A percentile compares a stretch with the other conserved stretches of the same genome.
phyloP scores from a whole-genome alignment of 2,888 invertebrate species.

The Julus scandinavius region DNA sequence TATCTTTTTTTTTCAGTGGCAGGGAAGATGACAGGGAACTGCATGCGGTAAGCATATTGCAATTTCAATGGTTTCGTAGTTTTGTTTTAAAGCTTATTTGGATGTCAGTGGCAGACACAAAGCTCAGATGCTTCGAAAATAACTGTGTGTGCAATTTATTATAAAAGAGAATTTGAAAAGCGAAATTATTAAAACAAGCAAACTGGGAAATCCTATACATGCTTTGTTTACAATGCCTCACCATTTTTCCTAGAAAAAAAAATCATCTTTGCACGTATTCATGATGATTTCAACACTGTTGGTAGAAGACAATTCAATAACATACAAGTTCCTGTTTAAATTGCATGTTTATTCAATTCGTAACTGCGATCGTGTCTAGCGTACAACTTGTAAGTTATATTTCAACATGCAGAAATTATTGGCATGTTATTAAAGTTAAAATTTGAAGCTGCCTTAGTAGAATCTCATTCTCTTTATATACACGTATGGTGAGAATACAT shows the following conservation, averaged over 20 bases:
- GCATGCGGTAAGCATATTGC: neutral
- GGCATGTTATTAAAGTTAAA: too few species aligned
- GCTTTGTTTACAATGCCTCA: neutral
- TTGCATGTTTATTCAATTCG: neutral
- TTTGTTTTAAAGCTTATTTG: neutral
- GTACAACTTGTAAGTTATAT: too few species aligned
- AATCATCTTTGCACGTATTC: neutral
- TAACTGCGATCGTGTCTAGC: too few species aligned
- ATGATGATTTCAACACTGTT: too few species aligned
- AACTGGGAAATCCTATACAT: neutral
- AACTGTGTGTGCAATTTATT: neutral
- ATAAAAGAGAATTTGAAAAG: neutral
- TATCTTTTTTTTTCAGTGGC: constrained; percentile 30
- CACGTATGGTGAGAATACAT: too few species aligned
- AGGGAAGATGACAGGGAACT: constrained; percentile 45
- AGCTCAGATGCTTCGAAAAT: neutral
- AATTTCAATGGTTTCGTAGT: neutral
- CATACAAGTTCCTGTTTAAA: neutral
- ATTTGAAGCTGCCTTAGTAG: too few species aligned
- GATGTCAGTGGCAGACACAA: neutral
- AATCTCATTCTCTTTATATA: too few species aligned
- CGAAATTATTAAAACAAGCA: neutral
- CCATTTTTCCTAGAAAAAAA: neutral
- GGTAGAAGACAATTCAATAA: neutral
- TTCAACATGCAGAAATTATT: too few species aligned